A percentile compares a stretch with the other conserved stretches of the same genome.
Evolutionary conservation across 2,113 vertebrate genomes (phyloP).

Genomic region (Pyxicephalus adspersus): DNA sequence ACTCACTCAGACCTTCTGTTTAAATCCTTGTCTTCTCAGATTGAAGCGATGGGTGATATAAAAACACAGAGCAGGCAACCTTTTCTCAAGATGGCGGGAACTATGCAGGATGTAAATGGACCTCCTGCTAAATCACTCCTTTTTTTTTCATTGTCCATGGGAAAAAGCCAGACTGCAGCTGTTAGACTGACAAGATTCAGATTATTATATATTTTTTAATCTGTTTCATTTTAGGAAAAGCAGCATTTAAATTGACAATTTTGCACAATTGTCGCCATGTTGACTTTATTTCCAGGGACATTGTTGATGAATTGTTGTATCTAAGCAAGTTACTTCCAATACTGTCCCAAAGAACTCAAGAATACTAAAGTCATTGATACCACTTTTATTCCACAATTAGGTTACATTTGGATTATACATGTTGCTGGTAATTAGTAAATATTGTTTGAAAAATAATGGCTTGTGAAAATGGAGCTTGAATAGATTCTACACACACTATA

Average conservation of each 20-base stretch:
- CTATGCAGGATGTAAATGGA: not conserved
- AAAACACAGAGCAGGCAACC: conserved; percentile 74
- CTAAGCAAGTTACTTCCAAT: too few relatives aligned
- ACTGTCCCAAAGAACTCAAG: too few relatives aligned
- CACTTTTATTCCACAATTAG: too few relatives aligned
- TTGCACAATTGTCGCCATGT: not conserved
- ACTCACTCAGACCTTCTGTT: conserved; percentile 83
- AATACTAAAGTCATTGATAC: too few relatives aligned
- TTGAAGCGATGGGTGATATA: conserved; percentile 42
- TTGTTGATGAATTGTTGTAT: too few relatives aligned
- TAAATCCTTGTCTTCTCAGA: conserved; percentile 81
- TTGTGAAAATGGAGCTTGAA: too few relatives aligned
- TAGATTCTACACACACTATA: too few relatives aligned
- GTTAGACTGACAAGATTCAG: not conserved
- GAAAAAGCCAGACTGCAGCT: conserved; percentile 25
- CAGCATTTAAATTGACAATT: not conserved
- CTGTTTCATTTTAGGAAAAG: not conserved
- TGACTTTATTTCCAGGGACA: too few relatives aligned
- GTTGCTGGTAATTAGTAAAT: too few relatives aligned
- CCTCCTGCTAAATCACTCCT: conserved; percentile 1
- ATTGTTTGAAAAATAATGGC: too few relatives aligned
- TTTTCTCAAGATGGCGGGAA: not conserved
- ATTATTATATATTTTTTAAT: not conserved
- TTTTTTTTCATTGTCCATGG: not conserved
- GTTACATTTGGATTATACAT: too few relatives aligned